Evolutionary conservation across 2,888 invertebrate species (phyloP).

Genomic region (Choristoneura rosaceana): DNA sequence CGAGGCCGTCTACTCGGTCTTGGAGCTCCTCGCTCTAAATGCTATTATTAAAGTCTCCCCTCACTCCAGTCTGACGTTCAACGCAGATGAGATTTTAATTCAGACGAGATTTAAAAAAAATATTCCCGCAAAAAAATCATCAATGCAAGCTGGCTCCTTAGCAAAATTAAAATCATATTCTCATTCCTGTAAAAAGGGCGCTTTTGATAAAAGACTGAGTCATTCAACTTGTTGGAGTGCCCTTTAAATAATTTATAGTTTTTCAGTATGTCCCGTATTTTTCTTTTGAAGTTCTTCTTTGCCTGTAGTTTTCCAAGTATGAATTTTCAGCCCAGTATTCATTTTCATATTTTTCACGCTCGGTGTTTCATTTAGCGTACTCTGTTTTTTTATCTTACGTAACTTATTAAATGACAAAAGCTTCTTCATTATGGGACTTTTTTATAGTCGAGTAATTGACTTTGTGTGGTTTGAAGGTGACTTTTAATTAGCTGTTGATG

Average conservation of each 20-base stretch:
- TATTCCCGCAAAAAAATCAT: constrained; percentile 3
- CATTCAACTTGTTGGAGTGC: constrained; percentile 12
- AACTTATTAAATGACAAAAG: constrained; percentile 30
- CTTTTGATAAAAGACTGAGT: constrained; percentile 16
- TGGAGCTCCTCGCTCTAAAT: constrained; percentile 59
- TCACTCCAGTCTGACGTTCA: constrained; percentile 49
- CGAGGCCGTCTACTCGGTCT: constrained; percentile 56
- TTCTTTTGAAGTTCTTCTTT: constrained; percentile 21
- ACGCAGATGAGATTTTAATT: constrained; percentile 50
- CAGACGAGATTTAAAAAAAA: constrained; percentile 38
- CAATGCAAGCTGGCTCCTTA: not conserved
- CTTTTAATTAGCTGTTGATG: not conserved
- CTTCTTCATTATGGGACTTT: constrained; percentile 21
- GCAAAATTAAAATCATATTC: constrained; percentile 18
- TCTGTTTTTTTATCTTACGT: constrained; percentile 25
- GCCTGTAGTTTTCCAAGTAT: constrained; percentile 16
- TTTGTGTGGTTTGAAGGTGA: not conserved
- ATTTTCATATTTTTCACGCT: constrained; percentile 17
- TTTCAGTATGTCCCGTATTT: constrained; percentile 12
- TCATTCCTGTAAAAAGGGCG: not conserved
- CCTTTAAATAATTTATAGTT: constrained; percentile 29
- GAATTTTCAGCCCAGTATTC: constrained; percentile 26
- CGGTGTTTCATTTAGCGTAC: constrained; percentile 24
- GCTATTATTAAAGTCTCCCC: constrained; percentile 64
- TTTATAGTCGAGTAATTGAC: constrained; percentile 1